Evolutionary conservation across 2,797 vertebrate species (phyloP), one percentile per base, ranked within the genome.

Genomic region (Eutrigla gurnardus): DNA sequence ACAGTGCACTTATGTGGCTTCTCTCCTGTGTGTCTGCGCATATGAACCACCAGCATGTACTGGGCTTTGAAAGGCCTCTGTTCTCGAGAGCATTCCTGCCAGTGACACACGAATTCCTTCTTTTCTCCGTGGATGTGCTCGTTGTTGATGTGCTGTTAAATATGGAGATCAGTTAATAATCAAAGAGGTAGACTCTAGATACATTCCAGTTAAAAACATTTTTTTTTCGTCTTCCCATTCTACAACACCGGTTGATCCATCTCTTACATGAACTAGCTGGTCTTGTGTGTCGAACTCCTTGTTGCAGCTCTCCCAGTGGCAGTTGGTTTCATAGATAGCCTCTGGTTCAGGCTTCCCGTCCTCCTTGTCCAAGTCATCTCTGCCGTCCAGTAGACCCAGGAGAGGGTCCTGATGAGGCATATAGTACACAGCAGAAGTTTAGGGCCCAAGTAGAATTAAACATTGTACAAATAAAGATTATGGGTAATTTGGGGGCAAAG

Each of bases 1-100:
- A 99, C 98, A 93, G 98, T 99, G 95, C 98, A 99, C 87, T 99
- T 99, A 92, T 99, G 98, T 12, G 98, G 98, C 71, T 99, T 99
- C 93, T 99, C 97, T 13, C 98, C 98, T 0, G 98, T 99, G 93
- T 99, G 98, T 54, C 98, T 94, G 61, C 98, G 92, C 98, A 99
- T 99, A 91, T 99, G 98, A 70, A 99, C 98, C 89, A 99, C 98
- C 87, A 99, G 80, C 98, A 99, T 99, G 89, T 99, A 99, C 93
- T 99, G 98, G 12, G 98, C 98, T 88, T 99, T 99, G 93, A 99
- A 99, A 53, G 98, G 97, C 40, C 97, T 92, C 91, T 98, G 97
- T 83, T 99, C 98, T 69, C 98, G 93, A 25, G 97, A 98, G 57
- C 98, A 99, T 2, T 98, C 97, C 60, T 94, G 94, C 98, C 98